Evolutionary conservation across 2,113 vertebrate species (phyloP).

Genomic region (Cyanistes caeruleus): DNA sequence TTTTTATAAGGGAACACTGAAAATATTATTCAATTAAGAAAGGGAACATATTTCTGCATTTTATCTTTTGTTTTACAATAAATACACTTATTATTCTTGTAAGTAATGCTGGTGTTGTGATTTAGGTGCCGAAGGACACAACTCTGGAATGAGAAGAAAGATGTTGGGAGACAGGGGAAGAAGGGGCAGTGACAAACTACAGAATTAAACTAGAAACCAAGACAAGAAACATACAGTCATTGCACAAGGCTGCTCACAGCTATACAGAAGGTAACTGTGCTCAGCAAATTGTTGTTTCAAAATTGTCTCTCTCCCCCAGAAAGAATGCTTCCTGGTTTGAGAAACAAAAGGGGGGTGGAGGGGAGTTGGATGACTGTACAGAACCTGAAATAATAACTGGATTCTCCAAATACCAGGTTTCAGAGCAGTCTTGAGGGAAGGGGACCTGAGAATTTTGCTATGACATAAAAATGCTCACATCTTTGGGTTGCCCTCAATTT

Average conservation of each 20-base stretch:
- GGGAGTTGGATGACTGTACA: neutral
- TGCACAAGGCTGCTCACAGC: slow-evolving; percentile 9
- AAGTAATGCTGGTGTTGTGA: neutral
- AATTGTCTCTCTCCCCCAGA: neutral
- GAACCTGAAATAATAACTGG: neutral
- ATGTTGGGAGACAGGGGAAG: neutral
- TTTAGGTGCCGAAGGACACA: neutral
- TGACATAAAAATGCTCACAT: neutral
- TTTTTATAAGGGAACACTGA: neutral
- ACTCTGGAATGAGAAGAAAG: neutral
- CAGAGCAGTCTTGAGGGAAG: neutral
- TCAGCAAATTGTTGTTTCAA: neutral
- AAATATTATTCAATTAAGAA: neutral
- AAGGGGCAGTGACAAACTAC: neutral
- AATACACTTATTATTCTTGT: neutral
- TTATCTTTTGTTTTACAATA: neutral
- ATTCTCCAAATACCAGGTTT: neutral
- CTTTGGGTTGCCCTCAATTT: neutral
- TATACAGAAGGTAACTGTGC: neutral
- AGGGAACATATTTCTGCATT: neutral
- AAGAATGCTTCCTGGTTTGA: neutral
- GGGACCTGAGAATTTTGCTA: slow-evolving; percentile 5
- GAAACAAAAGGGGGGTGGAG: neutral
- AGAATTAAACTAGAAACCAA: neutral
- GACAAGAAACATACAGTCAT: neutral